A percentile compares a stretch with the other conserved stretches of the same genome.
phyloP scores from a whole-genome alignment of 2,113 vertebrate genomes.

The Sorex araneus region DNA sequence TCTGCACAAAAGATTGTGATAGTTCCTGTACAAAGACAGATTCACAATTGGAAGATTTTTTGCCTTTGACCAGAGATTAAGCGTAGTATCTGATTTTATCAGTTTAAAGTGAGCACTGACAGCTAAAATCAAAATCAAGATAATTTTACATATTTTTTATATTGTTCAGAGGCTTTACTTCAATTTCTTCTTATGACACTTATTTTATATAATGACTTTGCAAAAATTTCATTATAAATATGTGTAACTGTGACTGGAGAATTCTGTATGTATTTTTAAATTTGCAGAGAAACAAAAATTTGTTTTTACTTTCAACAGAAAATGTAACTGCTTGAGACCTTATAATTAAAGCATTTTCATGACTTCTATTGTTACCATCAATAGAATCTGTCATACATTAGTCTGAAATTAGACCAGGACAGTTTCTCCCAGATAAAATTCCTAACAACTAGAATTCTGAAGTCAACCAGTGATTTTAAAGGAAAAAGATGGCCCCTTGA shows the following conservation, averaged over 20 bases:
- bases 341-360: background rate
- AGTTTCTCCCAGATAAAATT: background rate
- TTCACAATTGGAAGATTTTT: background rate
- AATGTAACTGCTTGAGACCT: constrained; percentile 26
- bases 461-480: background rate
- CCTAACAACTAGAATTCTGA: background rate
- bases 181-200: background rate
- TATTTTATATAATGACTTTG: background rate
- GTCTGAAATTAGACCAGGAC: background rate
- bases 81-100: background rate
- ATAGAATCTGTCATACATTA: constrained; percentile 30
- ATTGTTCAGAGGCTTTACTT: too few species aligned
- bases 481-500: background rate
- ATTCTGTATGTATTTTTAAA: background rate
- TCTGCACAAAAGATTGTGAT: background rate
- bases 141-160: too few species aligned
- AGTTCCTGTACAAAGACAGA: background rate
- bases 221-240: background rate
- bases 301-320: background rate
- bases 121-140: constrained; percentile 41
- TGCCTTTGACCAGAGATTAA: too few species aligned
- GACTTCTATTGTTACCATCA: background rate
- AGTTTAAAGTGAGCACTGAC: background rate
- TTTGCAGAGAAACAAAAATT: constrained; percentile 14
- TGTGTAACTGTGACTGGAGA: background rate